Conservation (phyloP, 1,140 invertebrate species). For the Neodiprion virginianus region DNA sequence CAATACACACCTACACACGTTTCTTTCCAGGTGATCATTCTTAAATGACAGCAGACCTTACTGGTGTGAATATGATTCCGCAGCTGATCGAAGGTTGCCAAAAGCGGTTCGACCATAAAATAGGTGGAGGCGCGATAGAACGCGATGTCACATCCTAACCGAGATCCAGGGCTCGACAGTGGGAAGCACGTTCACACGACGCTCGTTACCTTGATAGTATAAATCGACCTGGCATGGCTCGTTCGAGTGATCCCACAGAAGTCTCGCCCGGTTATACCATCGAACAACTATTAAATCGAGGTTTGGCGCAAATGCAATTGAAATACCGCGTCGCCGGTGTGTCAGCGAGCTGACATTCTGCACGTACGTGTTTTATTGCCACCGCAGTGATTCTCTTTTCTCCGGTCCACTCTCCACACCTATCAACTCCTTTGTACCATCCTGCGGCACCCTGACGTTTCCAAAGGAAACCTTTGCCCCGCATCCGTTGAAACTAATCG, state of each 20-base stretch:
- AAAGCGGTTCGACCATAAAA: neutral
- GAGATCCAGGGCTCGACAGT: neutral
- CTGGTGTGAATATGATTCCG: too few species aligned
- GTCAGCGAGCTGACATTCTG: neutral
- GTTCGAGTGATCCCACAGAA: constrained; percentile 1
- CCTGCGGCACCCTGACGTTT: neutral
- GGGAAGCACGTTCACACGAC: neutral
- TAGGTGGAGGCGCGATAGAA: neutral
- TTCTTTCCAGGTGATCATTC: too few species aligned
- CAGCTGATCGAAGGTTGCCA: too few species aligned
- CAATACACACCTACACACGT: too few species aligned
- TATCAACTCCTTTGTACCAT: neutral
- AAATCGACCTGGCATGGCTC: neutral
- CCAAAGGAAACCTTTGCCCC: neutral
- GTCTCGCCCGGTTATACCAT: neutral
- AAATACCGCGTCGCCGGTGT: neutral
- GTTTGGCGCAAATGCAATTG: neutral
- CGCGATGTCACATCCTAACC: neutral
- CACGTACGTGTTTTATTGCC: constrained; percentile 1
- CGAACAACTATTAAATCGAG: neutral
- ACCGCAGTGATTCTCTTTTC: neutral
- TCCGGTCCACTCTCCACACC: neutral
- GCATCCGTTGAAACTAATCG: neutral
- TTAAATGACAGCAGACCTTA: too few species aligned
- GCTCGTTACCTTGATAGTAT: neutral